Conservation (phyloP, 2,113 vertebrate genomes). For the Lontra canadensis region DNA sequence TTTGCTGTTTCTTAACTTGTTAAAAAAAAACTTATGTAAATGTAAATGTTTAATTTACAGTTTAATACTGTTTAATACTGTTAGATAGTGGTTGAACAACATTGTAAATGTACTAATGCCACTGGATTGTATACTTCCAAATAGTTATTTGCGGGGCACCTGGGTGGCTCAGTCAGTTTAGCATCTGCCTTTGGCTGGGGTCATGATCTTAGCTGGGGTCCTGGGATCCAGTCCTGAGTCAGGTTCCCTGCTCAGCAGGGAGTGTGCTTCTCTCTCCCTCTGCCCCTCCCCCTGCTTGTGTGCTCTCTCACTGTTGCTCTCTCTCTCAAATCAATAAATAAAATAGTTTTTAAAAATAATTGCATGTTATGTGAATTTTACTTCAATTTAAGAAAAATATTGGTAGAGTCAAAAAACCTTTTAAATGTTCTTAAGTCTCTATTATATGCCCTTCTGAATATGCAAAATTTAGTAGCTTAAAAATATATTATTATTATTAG, state of each 20-base stretch:
- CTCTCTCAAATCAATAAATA: not conserved
- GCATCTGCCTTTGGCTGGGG: not conserved
- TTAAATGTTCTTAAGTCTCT: slow-evolving; percentile 81
- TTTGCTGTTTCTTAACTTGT: slow-evolving; percentile 70
- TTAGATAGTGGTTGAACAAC: slow-evolving; percentile 22
- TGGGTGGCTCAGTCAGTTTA: not conserved
- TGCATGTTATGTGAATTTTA: not conserved
- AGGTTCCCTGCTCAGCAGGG: not conserved
- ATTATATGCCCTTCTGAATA: slow-evolving; percentile 82
- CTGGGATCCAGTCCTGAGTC: not conserved
- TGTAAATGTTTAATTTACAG: slow-evolving; percentile 72
- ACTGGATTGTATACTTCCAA: not conserved
- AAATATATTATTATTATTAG: slow-evolving; percentile 71
- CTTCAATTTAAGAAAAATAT: slow-evolving; percentile 1
- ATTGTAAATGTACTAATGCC: not conserved
- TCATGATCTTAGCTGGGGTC: not conserved
- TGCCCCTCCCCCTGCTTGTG: not conserved
- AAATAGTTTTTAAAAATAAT: not conserved
- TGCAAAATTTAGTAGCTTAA: slow-evolving; percentile 76
- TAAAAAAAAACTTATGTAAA: slow-evolving; percentile 60
- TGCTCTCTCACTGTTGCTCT: not conserved
- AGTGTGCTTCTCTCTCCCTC: not conserved
- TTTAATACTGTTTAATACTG: slow-evolving; percentile 47
- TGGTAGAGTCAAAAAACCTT: slow-evolving; percentile 74
- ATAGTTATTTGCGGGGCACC: not conserved